phyloP scores from a whole-genome alignment of 1,140 invertebrate genomes.

The Rhagoletis pomonella region DNA sequence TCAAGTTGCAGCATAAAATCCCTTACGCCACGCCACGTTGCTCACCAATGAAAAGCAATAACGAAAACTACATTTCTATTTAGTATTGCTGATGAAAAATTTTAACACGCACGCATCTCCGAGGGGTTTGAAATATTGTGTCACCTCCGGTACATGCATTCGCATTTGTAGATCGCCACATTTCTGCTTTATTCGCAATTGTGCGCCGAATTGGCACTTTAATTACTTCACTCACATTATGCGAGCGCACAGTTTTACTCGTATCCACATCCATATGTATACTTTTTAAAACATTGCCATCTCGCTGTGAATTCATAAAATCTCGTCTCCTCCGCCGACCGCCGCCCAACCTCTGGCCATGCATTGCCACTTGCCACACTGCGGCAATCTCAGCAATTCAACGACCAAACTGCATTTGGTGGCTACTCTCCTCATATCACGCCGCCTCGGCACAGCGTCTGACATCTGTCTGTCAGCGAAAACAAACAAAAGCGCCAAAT shows the following conservation, averaged over 20 bases:
- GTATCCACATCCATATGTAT: background rate
- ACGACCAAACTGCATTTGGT: background rate
- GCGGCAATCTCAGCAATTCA: background rate
- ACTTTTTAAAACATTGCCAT: no score
- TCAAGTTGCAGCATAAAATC: no score
- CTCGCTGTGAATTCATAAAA: no score
- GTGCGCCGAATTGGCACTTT: background rate
- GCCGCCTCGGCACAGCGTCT: background rate
- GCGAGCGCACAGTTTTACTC: background rate
- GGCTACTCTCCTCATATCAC: background rate
- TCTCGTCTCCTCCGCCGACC: no score
- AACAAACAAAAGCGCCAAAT: slow-evolving; percentile 50
- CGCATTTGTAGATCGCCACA: background rate
- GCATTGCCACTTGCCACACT: background rate
- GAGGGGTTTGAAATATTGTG: background rate
- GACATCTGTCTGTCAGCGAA: slow-evolving; percentile 45
- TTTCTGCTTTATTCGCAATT: background rate
- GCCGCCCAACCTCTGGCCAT: background rate
- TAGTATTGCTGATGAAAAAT: background rate
- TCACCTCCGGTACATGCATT: background rate
- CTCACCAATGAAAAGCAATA: no score
- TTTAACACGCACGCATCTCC: background rate
- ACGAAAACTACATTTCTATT: no score
- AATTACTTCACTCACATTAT: background rate
- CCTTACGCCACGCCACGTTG: no score